Evolutionary conservation across 2,797 vertebrate genomes (phyloP).

Genomic region (Numenius phaeopus): DNA sequence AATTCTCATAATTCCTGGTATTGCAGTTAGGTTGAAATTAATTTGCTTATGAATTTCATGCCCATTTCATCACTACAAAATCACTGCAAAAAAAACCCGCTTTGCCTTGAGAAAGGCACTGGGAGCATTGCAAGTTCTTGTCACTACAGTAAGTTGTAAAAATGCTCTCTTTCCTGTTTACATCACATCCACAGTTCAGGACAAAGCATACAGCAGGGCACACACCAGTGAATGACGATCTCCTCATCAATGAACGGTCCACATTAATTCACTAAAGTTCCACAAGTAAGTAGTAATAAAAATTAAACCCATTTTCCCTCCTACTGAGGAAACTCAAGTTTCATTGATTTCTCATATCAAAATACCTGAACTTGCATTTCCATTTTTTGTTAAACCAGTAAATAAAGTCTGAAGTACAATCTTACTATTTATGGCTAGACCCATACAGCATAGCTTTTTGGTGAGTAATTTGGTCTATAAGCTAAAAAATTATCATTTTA

Average conservation of each 20-base stretch:
- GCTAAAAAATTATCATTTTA: neutral
- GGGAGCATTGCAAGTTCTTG: neutral
- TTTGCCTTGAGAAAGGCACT: neutral
- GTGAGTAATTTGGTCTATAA: neutral
- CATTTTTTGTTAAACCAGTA: neutral
- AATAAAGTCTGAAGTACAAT: neutral
- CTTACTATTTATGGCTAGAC: neutral
- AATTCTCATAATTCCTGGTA: constrained; percentile 25
- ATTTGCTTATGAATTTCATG: neutral
- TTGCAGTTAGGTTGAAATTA: neutral
- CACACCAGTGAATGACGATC: neutral
- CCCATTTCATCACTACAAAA: neutral
- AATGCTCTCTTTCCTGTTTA: neutral
- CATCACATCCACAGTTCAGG: neutral
- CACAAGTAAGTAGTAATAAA: neutral
- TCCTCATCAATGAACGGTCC: neutral
- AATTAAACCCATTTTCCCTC: neutral
- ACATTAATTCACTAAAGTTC: neutral
- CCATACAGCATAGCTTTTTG: neutral
- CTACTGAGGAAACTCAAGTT: neutral
- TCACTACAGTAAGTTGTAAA: neutral
- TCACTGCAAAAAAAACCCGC: neutral
- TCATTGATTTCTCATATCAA: neutral
- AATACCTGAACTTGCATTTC: neutral
- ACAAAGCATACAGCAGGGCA: neutral